Evolutionary conservation across 2,888 invertebrate species (phyloP).

Genomic region (Lasioglossum morio): DNA sequence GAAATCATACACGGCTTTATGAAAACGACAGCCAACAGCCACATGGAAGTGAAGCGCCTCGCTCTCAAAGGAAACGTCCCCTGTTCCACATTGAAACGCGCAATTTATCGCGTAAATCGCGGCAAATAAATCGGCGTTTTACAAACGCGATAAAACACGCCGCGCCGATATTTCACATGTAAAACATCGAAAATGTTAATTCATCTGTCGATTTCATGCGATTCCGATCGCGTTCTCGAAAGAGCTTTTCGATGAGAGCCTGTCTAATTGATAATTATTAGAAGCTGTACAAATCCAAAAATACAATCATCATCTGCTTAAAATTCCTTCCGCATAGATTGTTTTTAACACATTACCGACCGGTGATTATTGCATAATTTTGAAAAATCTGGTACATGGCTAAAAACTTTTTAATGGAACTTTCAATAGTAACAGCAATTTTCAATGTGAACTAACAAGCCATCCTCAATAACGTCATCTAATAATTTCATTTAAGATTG

Average conservation of each 20-base stretch:
- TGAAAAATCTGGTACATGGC: too few relatives aligned
- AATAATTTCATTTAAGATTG: too few relatives aligned
- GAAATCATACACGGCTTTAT: constrained; percentile 25
- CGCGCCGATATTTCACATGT: neutral
- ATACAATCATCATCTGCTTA: neutral
- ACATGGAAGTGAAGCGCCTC: constrained; percentile 14
- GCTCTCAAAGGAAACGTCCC: constrained; percentile 31
- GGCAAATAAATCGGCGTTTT: constrained; percentile 38
- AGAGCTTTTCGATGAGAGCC: too few relatives aligned
- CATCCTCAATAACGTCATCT: too few relatives aligned
- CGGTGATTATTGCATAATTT: too few relatives aligned
- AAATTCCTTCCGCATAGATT: neutral
- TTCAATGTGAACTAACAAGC: too few relatives aligned
- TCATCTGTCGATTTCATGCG: neutral
- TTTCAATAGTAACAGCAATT: too few relatives aligned
- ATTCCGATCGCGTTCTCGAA: neutral
- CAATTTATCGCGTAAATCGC: constrained; percentile 34
- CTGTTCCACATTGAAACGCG: neutral
- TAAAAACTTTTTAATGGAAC: too few relatives aligned
- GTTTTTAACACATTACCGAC: neutral
- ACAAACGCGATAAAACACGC: constrained; percentile 36
- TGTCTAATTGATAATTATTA: neutral
- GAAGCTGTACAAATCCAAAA: neutral
- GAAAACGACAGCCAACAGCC: constrained; percentile 10
- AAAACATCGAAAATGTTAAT: constrained; percentile 10